Conservation (phyloP, 2,113 vertebrate genomes). For the Dicrurus megarhynchus region DNA sequence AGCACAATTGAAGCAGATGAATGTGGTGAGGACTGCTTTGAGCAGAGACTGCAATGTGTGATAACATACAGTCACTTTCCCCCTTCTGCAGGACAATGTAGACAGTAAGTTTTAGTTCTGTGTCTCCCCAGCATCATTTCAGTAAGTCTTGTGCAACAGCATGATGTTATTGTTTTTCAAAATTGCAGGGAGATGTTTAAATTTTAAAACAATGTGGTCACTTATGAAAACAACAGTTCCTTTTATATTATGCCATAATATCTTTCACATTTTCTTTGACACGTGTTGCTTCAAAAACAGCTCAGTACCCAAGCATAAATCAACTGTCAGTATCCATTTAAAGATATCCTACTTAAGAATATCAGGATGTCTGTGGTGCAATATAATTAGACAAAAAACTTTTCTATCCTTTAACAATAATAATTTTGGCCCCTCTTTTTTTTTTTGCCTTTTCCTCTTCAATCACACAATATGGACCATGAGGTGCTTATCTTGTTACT, state of each 20-base stretch:
- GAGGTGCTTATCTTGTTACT: background rate
- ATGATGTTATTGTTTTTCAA: background rate
- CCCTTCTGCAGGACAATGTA: background rate
- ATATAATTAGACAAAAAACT: background rate
- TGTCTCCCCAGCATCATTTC: background rate
- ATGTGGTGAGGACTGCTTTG: background rate
- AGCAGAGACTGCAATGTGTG: background rate
- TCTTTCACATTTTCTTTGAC: slow-evolving; percentile 5
- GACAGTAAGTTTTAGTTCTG: background rate
- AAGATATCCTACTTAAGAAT: slow-evolving; percentile 15
- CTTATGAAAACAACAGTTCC: background rate
- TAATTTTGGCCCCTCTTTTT: background rate
- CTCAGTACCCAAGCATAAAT: background rate
- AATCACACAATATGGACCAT: background rate
- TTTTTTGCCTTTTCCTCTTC: background rate
- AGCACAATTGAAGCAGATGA: background rate
- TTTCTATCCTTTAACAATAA: background rate
- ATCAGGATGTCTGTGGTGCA: background rate
- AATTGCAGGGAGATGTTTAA: background rate
- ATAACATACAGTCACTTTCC: background rate
- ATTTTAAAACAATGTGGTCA: slow-evolving; percentile 7
- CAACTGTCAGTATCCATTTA: background rate
- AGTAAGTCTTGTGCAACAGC: background rate
- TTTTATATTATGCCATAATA: background rate
- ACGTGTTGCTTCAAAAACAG: background rate